These are phyloP conservation scores for Perodicticus potto DNA, from an alignment of 2,797 vertebrate genomes.

Conservation along the genomic window DNA sequence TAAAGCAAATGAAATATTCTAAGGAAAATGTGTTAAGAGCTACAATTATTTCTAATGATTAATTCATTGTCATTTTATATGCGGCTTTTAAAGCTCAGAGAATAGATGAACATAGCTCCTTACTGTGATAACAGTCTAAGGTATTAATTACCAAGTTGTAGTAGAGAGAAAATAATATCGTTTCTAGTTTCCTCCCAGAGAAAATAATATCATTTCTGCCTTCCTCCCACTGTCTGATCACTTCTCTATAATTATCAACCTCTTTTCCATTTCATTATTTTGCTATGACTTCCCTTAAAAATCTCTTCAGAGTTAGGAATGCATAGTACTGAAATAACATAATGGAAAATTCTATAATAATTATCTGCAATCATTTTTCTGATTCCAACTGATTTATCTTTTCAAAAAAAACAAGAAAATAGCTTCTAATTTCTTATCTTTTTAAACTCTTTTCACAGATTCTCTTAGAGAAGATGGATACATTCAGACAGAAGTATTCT, in stretches of 20 bases:
- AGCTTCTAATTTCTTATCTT: not conserved
- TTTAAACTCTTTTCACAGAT: not conserved
- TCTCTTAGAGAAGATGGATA: not conserved
- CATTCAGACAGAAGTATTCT: not conserved
- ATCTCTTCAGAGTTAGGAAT: not conserved
- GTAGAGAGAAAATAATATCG: not conserved
- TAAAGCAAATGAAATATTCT: not conserved
- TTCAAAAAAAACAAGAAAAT: conserved; percentile 7
- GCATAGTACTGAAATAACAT: not conserved
- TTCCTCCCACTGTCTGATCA: not conserved
- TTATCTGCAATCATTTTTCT: conserved; percentile 5
- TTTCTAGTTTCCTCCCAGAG: not conserved
- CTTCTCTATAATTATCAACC: not conserved
- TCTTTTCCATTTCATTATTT: conserved; percentile 23
- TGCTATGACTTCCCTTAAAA: not conserved
- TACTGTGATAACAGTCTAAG: not conserved
- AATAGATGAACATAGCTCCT: not conserved
- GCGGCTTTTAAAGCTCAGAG: conserved; percentile 23
- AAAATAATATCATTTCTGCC: not conserved
- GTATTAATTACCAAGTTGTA: not conserved
- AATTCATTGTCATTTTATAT: not conserved
- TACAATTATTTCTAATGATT: not conserved
- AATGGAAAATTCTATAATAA: not conserved
- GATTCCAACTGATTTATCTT: not conserved
- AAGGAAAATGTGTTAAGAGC: not conserved